Evolutionary conservation across 2,113 vertebrate genomes (phyloP).

Genomic region (Perca fluviatilis): DNA sequence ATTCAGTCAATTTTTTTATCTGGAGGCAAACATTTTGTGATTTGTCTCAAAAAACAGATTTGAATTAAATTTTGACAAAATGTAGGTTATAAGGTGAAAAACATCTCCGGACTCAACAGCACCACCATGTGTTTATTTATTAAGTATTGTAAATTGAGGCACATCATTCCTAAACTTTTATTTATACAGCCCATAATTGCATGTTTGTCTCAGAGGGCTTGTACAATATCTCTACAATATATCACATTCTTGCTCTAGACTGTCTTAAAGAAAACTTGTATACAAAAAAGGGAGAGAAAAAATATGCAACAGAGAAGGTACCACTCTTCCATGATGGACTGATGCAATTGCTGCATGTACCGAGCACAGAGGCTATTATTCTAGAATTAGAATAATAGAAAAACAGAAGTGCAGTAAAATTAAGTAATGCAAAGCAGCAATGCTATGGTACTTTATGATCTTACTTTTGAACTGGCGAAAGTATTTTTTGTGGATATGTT

Average conservation of each 20-base stretch:
- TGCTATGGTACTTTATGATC: not conserved
- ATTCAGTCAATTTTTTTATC: not conserved
- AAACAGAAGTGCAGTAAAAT: not conserved
- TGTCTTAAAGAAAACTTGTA: not conserved
- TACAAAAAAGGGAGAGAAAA: not conserved
- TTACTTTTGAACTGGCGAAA: not conserved
- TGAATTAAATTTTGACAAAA: not conserved
- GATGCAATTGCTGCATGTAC: not conserved
- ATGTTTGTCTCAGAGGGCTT: not conserved
- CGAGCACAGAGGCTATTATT: too few species aligned
- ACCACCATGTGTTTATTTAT: slow-evolving; percentile 4
- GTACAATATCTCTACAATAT: not conserved
- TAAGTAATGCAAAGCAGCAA: not conserved
- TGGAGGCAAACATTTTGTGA: not conserved
- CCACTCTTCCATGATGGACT: not conserved
- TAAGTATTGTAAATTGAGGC: not conserved
- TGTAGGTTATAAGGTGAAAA: not conserved
- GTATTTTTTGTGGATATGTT: not conserved
- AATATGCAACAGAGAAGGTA: not conserved
- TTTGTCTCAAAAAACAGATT: not conserved
- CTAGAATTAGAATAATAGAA: too few species aligned
- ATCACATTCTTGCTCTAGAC: not conserved
- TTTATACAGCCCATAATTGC: slow-evolving; percentile 17
- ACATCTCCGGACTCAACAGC: not conserved
- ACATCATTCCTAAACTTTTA: not conserved